Conservation (phyloP, 2,888 invertebrate genomes). For the Chrysopilus asiliformis region DNA sequence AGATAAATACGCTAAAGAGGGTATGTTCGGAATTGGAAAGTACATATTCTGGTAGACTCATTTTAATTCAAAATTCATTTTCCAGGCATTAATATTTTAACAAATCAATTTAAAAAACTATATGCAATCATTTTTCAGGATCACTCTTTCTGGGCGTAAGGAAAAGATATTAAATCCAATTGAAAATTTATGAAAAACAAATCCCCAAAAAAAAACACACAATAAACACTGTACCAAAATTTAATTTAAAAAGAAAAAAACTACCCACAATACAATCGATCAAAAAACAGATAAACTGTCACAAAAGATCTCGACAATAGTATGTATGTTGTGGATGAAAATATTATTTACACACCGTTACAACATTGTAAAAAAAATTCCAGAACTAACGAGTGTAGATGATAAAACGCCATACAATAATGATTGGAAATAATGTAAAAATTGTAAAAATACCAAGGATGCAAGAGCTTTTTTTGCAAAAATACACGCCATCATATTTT, state of each 20-base stretch:
- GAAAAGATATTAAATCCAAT: slow-evolving; percentile 8
- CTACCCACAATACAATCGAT: no score
- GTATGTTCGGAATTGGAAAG: slow-evolving; percentile 76
- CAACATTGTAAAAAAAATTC: no score
- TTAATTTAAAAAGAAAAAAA: neutral
- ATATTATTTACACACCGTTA: no score
- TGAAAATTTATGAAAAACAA: slow-evolving; percentile 2
- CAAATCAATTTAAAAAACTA: slow-evolving; percentile 37
- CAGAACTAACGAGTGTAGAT: no score
- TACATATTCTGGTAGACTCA: slow-evolving; percentile 65
- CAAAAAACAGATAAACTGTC: no score
- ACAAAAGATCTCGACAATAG: no score
- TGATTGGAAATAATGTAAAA: no score
- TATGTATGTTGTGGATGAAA: no score
- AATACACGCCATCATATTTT: neutral
- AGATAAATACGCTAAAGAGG: slow-evolving; percentile 42
- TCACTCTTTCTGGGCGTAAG: slow-evolving; percentile 16
- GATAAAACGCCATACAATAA: no score
- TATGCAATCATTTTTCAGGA: slow-evolving; percentile 38
- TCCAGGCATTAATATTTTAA: slow-evolving; percentile 36
- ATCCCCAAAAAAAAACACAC: neutral
- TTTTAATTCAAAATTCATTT: slow-evolving; percentile 24
- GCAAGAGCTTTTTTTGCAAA: slow-evolving; percentile 8
- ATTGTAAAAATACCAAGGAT: no score
- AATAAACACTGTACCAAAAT: neutral